Evolutionary conservation across 2,113 vertebrate genomes (phyloP), one percentile per base, ranked within the genome.

Genomic region (Callithrix jacchus): DNA sequence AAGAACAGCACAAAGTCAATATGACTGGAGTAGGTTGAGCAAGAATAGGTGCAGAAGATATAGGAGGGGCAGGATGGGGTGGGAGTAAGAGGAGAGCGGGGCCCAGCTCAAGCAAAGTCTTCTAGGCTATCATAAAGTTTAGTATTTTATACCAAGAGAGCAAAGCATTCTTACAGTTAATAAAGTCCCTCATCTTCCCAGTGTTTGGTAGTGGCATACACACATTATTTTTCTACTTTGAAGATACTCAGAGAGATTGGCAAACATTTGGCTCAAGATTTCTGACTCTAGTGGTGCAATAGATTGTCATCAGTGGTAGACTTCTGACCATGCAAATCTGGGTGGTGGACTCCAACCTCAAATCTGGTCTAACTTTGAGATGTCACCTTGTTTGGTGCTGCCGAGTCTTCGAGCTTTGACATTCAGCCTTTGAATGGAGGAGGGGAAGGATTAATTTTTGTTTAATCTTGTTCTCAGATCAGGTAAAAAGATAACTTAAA

Each of bases 51-150:
- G 14, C 3, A 2, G 64, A 5, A 66, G 18, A 18, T 10, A 2
- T 0, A 40, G 27, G 40, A 66, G n/a, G 7, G 4, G 2, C 21
- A 1, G 6, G n/a, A 35, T 0, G 9, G 56, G n/a, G 10, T 5
- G 17, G 18, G 20, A 9, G 10, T 45, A 16, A 1, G 2, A 49
- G 12, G 1, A 42, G 30, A 23, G 1, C 7, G 47, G 25, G 37
- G 30, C 3, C 87, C 21, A 47, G 16, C n/a, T 27, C 11, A 47
- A 16, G 13, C 27, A 25, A 42, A 30, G 0, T 27, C 56, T 91
- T 85, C 42, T 37, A 68, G 79, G 30, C 14, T 37, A 7, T 30
- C 14, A 20, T 49, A 32, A 52, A 54, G 8, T 80, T 52, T 87
- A 58, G 21, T 21, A 47, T 54, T 89, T 79, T 73, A 47, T 8